Base-by-base conservation (phyloP, 2,113 vertebrate species). In the Aegypius monachus region DNA sequence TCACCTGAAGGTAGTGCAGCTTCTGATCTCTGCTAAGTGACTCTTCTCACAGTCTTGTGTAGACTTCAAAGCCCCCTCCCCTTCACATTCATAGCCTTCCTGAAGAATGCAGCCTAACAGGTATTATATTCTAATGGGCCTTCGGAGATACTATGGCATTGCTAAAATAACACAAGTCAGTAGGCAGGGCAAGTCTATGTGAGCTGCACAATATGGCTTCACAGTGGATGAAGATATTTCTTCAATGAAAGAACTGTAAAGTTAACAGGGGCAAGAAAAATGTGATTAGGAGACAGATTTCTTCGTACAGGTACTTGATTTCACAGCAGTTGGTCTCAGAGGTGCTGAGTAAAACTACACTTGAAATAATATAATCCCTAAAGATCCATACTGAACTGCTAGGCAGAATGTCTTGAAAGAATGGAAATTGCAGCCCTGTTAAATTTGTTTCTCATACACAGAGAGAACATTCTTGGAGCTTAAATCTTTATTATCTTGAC, bases 361-460 rank as follows among this genome's bases (percentile, higher is more conserved):
- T 97, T 92, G 87, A 96, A 98, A 97, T 97, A 97, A 90, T 84
- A 91, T 55, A 96, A 92, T 96, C 91, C 88, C 96, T 72, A 16
- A 59, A 97, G 95, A 97, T 95, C 63, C 90, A 88, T 68, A 88
- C 19, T 65, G 58, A 91, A 93, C 68, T 79, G 45, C 67, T 74
- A 75, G 79, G 45, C 50, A 84, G 92, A 93, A 88, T 71, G 85
- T 36, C 67, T 38, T 92, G 82, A 96, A 96, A 81, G 70, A 92
- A 95, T 68, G 48, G 94, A 95, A 97, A 97, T 75, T 3, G 32
- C 45, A 70, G 43, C 56, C 75, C 68, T 68, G 45, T 81, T 94
- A 74, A 87, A 97, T 94, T 85, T 97, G 93, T 93, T 94, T 94
- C 74, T 97, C 23, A 36, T 63, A 92, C 48, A 94, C 62, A 90